Evolutionary conservation across 2,888 invertebrate genomes (phyloP), one percentile per base, ranked within the genome.

Genomic region (Eristalis tenax): DNA sequence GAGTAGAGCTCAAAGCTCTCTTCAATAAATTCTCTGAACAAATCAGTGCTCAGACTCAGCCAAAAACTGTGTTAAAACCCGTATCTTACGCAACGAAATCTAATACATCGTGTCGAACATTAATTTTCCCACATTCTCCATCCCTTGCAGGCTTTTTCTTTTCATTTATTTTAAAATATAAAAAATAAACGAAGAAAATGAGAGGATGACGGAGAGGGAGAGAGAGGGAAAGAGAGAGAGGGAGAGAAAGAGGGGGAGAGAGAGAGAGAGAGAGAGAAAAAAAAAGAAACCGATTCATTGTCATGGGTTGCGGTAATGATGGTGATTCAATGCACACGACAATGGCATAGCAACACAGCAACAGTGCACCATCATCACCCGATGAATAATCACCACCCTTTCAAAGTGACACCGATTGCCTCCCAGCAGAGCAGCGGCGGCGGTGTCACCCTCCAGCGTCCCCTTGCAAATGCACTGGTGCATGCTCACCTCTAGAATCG

Each of bases 271-370:
- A 26, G 26, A 26, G 26, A 26, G 26, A 26, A n/a, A n/a, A n/a
- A n/a, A 35, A 71, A 73, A 76, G 50, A 68, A 76, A 40, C 69
- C 71, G 68, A 50, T 77, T 71, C 74, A 86, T 73, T 86, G 85
- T 82, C 85, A 77, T 82, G 85, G 82, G 22, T 78, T 82, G 85
- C 56, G 82, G 77, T 78, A 74, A 86, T 82, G 61, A 68, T 59
- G 77, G 77, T 78, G 82, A 85, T 65, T 82, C 66, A 86, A 78
- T 82, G 74, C 86, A 74, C 26, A 64, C 64, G 78, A 78, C 22
- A 74, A 57, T 61, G 40, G 64, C 74, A 74, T 78, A 79, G 69
- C 81, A 77, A 85, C 81, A 77, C 68, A 85, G 26, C 35, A 50
- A 50, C n/a, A 50, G 50, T 18, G 8, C n/a, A 18, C 57, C 11